Evolutionary conservation across 2,888 invertebrate genomes (phyloP), one percentile per base, ranked within the genome.

Genomic region (Chrysopilus asiliformis): DNA sequence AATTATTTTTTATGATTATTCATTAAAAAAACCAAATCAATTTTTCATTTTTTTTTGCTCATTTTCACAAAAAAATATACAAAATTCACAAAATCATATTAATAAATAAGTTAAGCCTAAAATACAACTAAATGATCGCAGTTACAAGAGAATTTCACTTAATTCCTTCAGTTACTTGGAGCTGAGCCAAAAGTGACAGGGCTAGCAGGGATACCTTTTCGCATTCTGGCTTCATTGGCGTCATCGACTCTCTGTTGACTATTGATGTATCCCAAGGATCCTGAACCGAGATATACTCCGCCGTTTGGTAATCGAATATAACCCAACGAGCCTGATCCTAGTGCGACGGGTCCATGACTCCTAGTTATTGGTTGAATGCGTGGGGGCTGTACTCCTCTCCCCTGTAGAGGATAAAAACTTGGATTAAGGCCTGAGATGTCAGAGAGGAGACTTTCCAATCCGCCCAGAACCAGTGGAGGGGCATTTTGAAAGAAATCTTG

Each of bases 251-350:
- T 52, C 41, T 61, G 56, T 35, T 57, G 52, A 3, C 51, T 53
- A 40, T 58, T 62, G 4, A 60, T 53, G 36, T 60, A 64, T 15
- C 61, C 63, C 32, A 64, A 40, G 2, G 63, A 61, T 3, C 65
- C 65, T 2, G 64, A 64, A 9, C 65, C 65, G 27, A 65, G 41
- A 25, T 57, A 58, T 5, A 64, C 51, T 36, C 53, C 58, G 13
- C 65, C 65, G 39, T 61, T 63, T 30, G 61, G 49, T 25, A 58
- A 42, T 1, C 56, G 54, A 4, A 64, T 57, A 36, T 57, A 63
- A 3, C 65, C 65, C 32, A 65, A 43, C 4, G 60, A 57, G 0
- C 65, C 65, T 0, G 64, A 64, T 3, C 65, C 65, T 32, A 65
- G 32, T 3, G 64, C 58, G 16, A 65, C 38, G 7, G 47, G 44